These are phyloP conservation scores for Ctenosaura bakeri DNA, from an alignment of 2,797 vertebrate genomes.

Conservation along the genomic window DNA sequence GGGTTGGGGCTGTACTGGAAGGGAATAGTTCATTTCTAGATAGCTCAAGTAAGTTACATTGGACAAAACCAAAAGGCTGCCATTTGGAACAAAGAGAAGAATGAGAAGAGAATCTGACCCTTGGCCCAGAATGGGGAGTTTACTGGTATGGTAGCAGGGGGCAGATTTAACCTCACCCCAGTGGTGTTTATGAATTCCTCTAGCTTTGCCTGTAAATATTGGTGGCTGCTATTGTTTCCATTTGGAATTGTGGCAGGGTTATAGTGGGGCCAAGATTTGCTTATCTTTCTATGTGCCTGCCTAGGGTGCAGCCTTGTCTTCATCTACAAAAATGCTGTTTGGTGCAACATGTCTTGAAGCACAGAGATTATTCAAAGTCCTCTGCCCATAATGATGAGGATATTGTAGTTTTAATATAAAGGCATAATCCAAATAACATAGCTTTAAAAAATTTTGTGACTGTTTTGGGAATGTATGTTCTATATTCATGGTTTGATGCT, in stretches of 20 bases:
- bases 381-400: too few relatives aligned
- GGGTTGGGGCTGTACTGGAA: too few relatives aligned
- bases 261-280: not conserved
- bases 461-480: not conserved
- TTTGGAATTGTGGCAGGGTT: not conserved
- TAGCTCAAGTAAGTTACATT: not conserved
- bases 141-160: too few relatives aligned
- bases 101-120: not conserved
- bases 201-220: not conserved
- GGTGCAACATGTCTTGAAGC: too few relatives aligned
- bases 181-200: not conserved
- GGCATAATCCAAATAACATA: not conserved
- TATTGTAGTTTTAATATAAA: conserved; percentile 23
- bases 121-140: not conserved
- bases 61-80: not conserved
- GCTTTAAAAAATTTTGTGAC: too few relatives aligned
- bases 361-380: not conserved
- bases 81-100: not conserved
- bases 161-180: not conserved
- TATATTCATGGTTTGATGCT: conserved; percentile 20
- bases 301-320: too few relatives aligned
- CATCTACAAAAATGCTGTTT: too few relatives aligned
- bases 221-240: not conserved
- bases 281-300: too few relatives aligned
- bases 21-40: too few relatives aligned